phyloP scores from a whole-genome alignment of 1,140 invertebrate genomes.

The Lamellibrachia luymesi region DNA sequence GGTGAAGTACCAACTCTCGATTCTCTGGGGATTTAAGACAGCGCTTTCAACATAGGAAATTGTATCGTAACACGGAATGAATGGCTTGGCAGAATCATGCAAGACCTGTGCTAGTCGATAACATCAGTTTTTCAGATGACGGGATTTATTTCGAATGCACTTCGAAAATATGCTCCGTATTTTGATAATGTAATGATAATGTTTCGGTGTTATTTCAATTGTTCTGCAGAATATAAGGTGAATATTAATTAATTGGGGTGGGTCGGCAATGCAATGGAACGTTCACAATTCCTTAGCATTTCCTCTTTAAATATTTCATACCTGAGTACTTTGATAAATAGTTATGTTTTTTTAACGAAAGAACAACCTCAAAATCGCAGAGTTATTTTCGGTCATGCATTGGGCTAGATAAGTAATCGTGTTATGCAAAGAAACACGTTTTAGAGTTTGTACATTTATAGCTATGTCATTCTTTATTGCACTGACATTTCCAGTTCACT shows the following conservation, averaged over 20 bases:
- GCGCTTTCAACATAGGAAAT: not conserved
- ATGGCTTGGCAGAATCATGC: not conserved
- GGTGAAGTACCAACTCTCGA: not conserved
- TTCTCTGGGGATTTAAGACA: not conserved
- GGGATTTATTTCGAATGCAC: not conserved
- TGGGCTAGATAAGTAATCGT: too few species aligned
- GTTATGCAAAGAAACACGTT: too few species aligned
- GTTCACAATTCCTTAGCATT: too few species aligned
- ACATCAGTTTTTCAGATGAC: not conserved
- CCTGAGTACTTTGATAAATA: too few species aligned
- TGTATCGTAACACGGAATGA: not conserved
- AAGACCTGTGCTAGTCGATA: not conserved
- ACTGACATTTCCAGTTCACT: too few species aligned
- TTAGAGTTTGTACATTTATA: too few species aligned
- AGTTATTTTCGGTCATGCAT: too few species aligned
- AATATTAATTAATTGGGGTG: not conserved
- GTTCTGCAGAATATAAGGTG: not conserved
- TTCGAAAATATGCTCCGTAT: not conserved
- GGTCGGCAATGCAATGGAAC: too few species aligned
- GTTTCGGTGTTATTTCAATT: not conserved
- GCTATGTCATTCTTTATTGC: too few species aligned
- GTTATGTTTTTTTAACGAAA: too few species aligned
- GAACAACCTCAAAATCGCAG: too few species aligned
- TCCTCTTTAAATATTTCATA: too few species aligned
- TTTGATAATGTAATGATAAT: not conserved